Base-by-base conservation (phyloP, 2,797 vertebrate genomes). In the Sparidentex hasta region DNA sequence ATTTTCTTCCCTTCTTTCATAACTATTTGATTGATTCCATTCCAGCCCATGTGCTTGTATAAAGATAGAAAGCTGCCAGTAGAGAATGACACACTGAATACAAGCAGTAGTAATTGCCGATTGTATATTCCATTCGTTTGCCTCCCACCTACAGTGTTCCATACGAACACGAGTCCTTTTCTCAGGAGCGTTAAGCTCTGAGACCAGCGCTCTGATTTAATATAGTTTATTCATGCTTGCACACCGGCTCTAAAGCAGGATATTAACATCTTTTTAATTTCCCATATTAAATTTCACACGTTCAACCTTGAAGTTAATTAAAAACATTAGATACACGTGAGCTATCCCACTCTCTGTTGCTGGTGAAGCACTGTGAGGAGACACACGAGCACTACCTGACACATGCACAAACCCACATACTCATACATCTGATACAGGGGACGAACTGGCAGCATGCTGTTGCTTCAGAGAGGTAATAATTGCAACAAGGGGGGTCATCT, bases 241-340 rank as follows among this genome's bases (percentile, higher is more conserved):
- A 90, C 84, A 87, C 87, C 90, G 80, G 84, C 87, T 87, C 76
- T 76, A 88, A 90, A 91, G 86, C 86, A 94, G 91, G 93, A 95
- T 93, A 95, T 95, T 94, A 95, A 88, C 93, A 95, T 94, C 87
- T 94, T 94, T 33, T 95, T 95, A 94, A 95, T 94, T 95, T 93
- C 86, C 84, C 91, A 93, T 94, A 95, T 95, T 94, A 95, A 93
- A 94, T 95, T 95, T 94, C 91, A 93, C 92, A 93, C 87, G 65
- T 94, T 93, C 91, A 95, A 93, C 93, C 91, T 94, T 94, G 89
- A 93, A 94, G 92, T 94, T 95, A 95, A 95, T 96, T 94, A 94
- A 94, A 93, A 94, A 92, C 80, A 90, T 90, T 86, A 86, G 88
- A 90, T 82, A 89, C 78, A 76, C 83, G 77, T 70, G 67, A 87